phyloP scores from a whole-genome alignment of 2,113 vertebrate genomes.

The Gasterosteus nipponicus region DNA sequence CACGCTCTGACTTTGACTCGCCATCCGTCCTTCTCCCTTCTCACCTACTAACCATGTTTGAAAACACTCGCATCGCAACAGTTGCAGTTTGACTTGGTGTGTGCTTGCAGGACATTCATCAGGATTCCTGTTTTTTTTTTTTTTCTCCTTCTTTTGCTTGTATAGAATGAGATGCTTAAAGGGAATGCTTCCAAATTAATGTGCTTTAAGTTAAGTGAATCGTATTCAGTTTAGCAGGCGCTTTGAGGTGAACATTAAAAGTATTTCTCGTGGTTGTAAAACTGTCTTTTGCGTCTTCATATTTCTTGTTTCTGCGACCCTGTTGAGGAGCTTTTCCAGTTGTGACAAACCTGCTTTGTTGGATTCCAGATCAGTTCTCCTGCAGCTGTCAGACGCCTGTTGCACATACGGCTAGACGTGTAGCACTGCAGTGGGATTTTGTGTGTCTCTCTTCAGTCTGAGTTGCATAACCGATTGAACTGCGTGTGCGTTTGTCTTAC shows the following conservation, averaged over 20 bases:
- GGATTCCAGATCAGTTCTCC: not conserved
- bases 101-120: not conserved
- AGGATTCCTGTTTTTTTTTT: not conserved
- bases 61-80: not conserved
- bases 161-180: not conserved
- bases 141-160: not conserved
- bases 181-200: not conserved
- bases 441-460: not conserved
- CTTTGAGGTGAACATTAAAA: too few relatives aligned
- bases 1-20: constrained; percentile 25
- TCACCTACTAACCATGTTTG: constrained; percentile 46
- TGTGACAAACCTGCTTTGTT: not conserved
- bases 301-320: not conserved
- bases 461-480: not conserved
- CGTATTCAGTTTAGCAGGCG: not conserved
- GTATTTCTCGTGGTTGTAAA: not conserved
- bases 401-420: not conserved
- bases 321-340: not conserved
- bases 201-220: not conserved
- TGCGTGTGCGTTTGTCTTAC: not conserved
- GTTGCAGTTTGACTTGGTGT: constrained; percentile 16
- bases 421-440: constrained; percentile 35
- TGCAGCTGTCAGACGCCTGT: not conserved
- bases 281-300: not conserved
- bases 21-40: not conserved